Evolutionary conservation across 2,888 invertebrate species (phyloP).

Genomic region (Pediacus dermestoides): DNA sequence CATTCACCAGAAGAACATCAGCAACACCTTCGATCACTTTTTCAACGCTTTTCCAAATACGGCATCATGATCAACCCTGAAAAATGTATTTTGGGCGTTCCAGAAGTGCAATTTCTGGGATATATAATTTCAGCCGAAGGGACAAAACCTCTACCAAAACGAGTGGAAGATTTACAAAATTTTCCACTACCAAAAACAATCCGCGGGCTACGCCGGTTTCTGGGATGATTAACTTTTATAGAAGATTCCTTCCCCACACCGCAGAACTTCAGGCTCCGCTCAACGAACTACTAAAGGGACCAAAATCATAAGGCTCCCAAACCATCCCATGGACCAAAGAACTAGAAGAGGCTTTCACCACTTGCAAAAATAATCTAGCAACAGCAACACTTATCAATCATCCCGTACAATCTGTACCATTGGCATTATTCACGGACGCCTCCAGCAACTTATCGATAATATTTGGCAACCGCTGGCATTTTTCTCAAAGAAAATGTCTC

Average conservation of each 20-base stretch:
- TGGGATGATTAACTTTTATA: constrained; percentile 22
- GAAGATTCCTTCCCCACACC: constrained; percentile 13
- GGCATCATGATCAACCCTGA: constrained; percentile 33
- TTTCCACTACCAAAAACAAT: too few species aligned
- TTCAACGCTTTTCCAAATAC: constrained; percentile 29
- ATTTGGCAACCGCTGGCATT: not conserved
- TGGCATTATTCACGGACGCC: not conserved
- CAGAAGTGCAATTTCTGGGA: constrained; percentile 31
- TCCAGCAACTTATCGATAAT: not conserved
- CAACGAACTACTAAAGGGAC: constrained; percentile 9
- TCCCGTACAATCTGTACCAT: not conserved
- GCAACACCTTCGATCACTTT: constrained; percentile 28
- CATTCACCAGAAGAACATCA: constrained; percentile 22
- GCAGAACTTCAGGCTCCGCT: constrained; percentile 16
- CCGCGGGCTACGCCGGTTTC: constrained; percentile 15
- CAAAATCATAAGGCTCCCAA: constrained; percentile 1
- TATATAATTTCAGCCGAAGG: too few species aligned
- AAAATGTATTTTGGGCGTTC: constrained; percentile 36
- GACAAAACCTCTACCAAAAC: too few species aligned
- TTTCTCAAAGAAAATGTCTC: too few species aligned
- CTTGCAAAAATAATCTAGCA: constrained; percentile 9
- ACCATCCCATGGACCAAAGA: constrained; percentile 3
- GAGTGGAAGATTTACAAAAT: too few species aligned
- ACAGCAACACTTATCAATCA: constrained; percentile 9
- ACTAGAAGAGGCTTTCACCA: constrained; percentile 8